Conservation (phyloP, 2,113 vertebrate species). For the Ceyx melanurus region DNA sequence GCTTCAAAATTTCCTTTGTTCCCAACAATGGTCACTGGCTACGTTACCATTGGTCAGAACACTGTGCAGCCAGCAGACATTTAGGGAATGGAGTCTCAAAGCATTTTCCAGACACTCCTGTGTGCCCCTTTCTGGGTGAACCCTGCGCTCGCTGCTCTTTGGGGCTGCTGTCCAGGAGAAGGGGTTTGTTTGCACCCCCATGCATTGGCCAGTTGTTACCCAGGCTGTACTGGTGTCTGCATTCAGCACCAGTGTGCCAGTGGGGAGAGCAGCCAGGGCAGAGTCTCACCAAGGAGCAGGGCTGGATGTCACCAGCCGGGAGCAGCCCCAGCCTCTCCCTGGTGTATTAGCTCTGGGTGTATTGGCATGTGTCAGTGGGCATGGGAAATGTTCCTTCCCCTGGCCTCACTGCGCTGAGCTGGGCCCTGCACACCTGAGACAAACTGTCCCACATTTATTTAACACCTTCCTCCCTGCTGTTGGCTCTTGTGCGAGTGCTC, state of each 20-base stretch:
- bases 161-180: background rate
- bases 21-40: background rate
- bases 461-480: background rate
- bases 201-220: accelerated
- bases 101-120: background rate
- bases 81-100: background rate
- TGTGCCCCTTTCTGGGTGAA: accelerated
- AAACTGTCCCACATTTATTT: background rate
- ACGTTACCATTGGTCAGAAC: background rate
- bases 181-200: background rate
- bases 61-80: background rate
- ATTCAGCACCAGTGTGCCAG: accelerated
- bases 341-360: accelerated
- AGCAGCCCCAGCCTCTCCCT: background rate
- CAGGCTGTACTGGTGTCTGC: accelerated
- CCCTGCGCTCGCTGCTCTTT: too few relatives aligned
- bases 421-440: background rate
- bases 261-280: background rate
- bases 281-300: accelerated
- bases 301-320: background rate
- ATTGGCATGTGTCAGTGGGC: accelerated
- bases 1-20: slow-evolving; percentile 17
- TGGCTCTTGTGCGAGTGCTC: background rate
- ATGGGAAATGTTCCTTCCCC: background rate
- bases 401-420: background rate